Evolutionary conservation across 2,797 vertebrate genomes (phyloP).

Genomic region (Macrochelys suwanniensis): DNA sequence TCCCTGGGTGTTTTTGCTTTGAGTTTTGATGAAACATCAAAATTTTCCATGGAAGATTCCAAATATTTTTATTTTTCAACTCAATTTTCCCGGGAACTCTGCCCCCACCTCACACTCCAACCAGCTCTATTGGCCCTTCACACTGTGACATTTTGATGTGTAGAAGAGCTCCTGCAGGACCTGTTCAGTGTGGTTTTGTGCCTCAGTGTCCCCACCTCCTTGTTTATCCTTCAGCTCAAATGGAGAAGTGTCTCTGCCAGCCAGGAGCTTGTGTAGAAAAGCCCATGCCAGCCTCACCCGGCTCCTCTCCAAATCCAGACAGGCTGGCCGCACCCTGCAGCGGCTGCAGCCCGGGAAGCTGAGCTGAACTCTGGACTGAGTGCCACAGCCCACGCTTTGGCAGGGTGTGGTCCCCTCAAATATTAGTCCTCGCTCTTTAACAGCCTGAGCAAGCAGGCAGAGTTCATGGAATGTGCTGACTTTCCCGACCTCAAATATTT

Average conservation of each 20-base stretch:
- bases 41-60: background rate
- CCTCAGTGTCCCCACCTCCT: background rate
- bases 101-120: background rate
- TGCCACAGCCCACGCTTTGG: conserved; percentile 15
- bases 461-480: conserved; percentile 68
- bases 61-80: background rate
- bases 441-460: conserved; percentile 71
- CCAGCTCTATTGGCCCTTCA: fast-evolving
- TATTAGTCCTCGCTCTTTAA: conserved; percentile 72
- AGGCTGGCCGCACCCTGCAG: background rate
- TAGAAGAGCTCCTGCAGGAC: background rate
- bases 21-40: background rate
- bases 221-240: background rate
- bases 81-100: background rate
- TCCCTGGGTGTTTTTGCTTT: fast-evolving
- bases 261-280: conserved; percentile 36
- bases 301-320: background rate
- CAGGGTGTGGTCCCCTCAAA: conserved; percentile 73
- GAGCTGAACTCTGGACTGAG: background rate
- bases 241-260: background rate
- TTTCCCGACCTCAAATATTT: conserved; percentile 75
- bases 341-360: background rate
- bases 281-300: fast-evolving
- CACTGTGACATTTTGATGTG: background rate
- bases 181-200: background rate